These are phyloP conservation scores for Apodemia mormo DNA, from an alignment of 2,888 invertebrate genomes.

Conservation along the genomic window DNA sequence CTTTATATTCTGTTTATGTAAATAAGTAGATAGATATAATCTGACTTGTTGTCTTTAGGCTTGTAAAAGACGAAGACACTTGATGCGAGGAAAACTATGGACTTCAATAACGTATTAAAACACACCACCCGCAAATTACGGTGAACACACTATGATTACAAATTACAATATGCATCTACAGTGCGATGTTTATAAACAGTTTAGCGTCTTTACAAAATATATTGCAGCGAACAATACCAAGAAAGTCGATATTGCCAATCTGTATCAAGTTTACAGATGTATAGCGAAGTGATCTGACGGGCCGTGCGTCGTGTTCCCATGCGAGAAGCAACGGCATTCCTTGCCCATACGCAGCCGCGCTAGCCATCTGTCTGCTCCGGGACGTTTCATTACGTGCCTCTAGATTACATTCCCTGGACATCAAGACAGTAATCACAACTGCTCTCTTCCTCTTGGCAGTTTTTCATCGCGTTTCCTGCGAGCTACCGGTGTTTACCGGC, in stretches of 20 bases:
- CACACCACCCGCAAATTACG: no score
- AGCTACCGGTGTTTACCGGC: conserved; percentile 31
- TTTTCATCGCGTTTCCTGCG: conserved; percentile 53
- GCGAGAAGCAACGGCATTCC: conserved; percentile 59
- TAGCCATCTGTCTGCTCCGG: conserved; percentile 71
- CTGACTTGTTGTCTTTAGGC: no score
- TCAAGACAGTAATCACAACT: conserved; percentile 61
- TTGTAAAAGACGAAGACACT: no score
- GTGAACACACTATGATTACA: no score
- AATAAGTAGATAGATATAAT: no score
- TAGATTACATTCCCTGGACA: conserved; percentile 65
- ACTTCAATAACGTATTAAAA: no score
- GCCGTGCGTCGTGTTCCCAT: conserved; percentile 50
- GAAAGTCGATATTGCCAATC: conserved; percentile 53
- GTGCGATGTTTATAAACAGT: background rate
- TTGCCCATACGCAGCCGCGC: conserved; percentile 67
- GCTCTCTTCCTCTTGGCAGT: conserved; percentile 57
- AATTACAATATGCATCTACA: background rate
- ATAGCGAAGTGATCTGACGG: conserved; percentile 40
- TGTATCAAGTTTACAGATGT: conserved; percentile 55
- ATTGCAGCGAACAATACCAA: conserved; percentile 40
- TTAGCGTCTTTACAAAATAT: conserved; percentile 23
- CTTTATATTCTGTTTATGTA: no score
- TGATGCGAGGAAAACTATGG: no score
- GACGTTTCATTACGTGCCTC: conserved; percentile 54